These are phyloP conservation scores for Drosophila seguyi DNA, from an alignment of 1,140 invertebrate species.

Conservation along the genomic window DNA sequence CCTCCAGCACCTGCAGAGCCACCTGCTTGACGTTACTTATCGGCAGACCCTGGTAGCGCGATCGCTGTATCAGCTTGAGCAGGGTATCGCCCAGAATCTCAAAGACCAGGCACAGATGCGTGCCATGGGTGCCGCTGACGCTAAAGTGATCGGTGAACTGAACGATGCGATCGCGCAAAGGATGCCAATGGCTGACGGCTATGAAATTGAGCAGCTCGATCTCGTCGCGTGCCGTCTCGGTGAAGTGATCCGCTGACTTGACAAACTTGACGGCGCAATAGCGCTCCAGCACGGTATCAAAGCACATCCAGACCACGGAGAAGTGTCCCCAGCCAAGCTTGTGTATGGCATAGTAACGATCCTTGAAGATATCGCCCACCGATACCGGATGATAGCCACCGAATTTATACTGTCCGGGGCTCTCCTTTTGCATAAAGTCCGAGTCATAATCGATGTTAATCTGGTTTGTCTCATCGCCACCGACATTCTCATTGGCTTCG, in stretches of 20 bases:
- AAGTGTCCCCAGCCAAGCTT: conserved; percentile 99
- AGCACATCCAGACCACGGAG: conserved; percentile 98
- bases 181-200: conserved; percentile 92
- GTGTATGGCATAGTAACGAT: conserved; percentile 95
- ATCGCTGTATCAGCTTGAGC: conserved; percentile 98
- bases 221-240: conserved; percentile 98
- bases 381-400: conserved; percentile 98
- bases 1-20: conserved; percentile 97
- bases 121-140: conserved; percentile 97
- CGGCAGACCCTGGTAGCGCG: conserved; percentile 98
- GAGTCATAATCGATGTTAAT: background rate
- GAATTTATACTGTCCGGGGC: conserved; percentile 95
- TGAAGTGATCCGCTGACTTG: conserved; percentile 98
- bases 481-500: background rate
- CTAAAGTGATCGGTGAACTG: conserved; percentile 98
- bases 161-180: conserved; percentile 96
- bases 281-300: conserved; percentile 94
- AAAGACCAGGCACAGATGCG: conserved; percentile 98
- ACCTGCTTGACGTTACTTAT: conserved; percentile 97
- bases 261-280: conserved; percentile 99
- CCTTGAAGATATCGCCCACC: conserved; percentile 94
- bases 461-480: too few species aligned
- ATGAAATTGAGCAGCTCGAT: conserved; percentile 97
- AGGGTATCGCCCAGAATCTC: conserved; percentile 99
- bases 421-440: conserved; percentile 88